Base-by-base conservation (phyloP, 1,140 invertebrate species). In the Zaprionus tsacasi region DNA sequence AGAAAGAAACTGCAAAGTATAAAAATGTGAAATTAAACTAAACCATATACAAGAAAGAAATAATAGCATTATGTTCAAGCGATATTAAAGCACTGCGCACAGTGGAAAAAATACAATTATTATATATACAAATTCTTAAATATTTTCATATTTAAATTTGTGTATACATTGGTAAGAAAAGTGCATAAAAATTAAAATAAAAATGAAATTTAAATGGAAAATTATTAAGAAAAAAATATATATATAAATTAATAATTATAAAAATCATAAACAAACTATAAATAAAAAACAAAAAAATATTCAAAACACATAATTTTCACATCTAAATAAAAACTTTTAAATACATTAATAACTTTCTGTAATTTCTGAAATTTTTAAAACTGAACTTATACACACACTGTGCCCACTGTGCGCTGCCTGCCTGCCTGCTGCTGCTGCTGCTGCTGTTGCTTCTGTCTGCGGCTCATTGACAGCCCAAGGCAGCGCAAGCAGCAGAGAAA, bases 381-480 rank as follows among this genome's bases (percentile, higher is more conserved):
- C 4, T 30, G 27, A 30, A 30, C 27, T 30, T 30, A 30, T 4
- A 40, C 17, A 8, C n/a, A 8, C 6, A 48, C 7, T 17, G n/a
- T 11, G 4, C 4, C 45, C 45, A 50, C 45, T 25, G 45, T 50
- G 45, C 45, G 45, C 45, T 48, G 45, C 33, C 33, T 61, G 71
- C 70, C 57, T 69, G 63, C 59, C 21, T 21, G 21, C 21, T 21
- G 21, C 21, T 21, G 21, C 21, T 21, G 21, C 21, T 21, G 21
- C n/a, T n/a, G n/a, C n/a, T n/a, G n/a, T n/a, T 4, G 25, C 27
- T 77, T 54, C 70, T 65, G 52, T 70, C 59, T 77, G 54, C 59
- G 75, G 63, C 75, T 65, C 70, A 77, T 74, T 64, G 75, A 30
- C 25, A 52, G 36, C 21, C 43, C 8, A 17, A 30, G 15, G 7